Evolutionary conservation across 2,888 invertebrate species (phyloP).

Genomic region (Orgyia antiqua): DNA sequence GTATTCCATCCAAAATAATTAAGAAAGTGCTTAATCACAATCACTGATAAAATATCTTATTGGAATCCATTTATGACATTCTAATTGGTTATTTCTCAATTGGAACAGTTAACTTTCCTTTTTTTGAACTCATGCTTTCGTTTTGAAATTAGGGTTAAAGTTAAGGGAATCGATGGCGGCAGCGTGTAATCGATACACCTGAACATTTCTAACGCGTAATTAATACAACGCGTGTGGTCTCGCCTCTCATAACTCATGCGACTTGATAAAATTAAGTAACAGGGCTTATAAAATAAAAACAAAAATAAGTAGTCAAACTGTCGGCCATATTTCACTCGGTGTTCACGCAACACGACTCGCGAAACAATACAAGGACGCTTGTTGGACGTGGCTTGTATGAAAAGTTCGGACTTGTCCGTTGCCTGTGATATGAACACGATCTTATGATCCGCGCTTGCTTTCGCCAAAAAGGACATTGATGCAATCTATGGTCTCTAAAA

Average conservation of each 20-base stretch:
- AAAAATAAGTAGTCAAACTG: constrained; percentile 71
- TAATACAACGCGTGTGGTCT: constrained; percentile 73
- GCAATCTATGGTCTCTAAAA: constrained; percentile 7
- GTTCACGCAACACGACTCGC: constrained; percentile 73
- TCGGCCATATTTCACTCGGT: constrained; percentile 70
- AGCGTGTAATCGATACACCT: constrained; percentile 30
- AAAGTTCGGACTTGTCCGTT: constrained; percentile 33
- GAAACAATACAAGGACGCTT: constrained; percentile 76
- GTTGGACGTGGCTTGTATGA: constrained; percentile 44
- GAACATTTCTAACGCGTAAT: constrained; percentile 58
- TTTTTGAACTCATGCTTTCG: too few relatives aligned
- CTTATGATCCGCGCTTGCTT: constrained; percentile 19
- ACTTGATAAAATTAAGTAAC: constrained; percentile 78
- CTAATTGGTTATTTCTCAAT: constrained; percentile 8
- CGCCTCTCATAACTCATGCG: constrained; percentile 72
- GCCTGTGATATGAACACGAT: constrained; percentile 23
- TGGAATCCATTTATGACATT: constrained; percentile 15
- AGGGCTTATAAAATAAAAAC: constrained; percentile 64
- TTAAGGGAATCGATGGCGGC: constrained; percentile 26
- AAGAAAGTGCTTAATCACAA: too few relatives aligned
- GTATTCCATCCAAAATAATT: too few relatives aligned
- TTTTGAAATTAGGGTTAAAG: too few relatives aligned
- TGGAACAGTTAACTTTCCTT: too few relatives aligned
- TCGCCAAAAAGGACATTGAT: constrained; percentile 21
- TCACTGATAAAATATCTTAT: constrained; percentile 9